phyloP scores from a whole-genome alignment of 2,888 invertebrate genomes.

The Apoda limacodes region DNA sequence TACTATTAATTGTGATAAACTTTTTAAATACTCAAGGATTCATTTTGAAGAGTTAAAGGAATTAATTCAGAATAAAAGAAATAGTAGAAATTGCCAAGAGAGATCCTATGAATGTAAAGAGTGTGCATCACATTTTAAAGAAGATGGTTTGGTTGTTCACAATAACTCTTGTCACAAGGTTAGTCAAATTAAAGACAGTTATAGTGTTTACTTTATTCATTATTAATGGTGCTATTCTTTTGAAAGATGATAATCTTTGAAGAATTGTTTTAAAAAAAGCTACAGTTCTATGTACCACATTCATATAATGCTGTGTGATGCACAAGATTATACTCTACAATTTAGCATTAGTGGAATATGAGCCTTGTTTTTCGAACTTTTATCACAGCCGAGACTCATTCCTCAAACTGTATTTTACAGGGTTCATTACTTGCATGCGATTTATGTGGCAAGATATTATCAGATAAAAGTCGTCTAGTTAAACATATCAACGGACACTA shows the following conservation, averaged over 20 bases:
- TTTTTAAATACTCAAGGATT: no score
- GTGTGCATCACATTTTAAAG: conserved; percentile 21
- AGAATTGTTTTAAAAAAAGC: no score
- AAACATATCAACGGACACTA: conserved; percentile 23
- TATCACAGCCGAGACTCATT: no score
- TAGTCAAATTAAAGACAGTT: no score
- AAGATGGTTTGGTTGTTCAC: conserved; percentile 11
- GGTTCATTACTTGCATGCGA: conserved; percentile 23
- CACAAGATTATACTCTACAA: neutral
- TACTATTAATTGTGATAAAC: conserved; percentile 19
- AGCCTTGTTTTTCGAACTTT: no score
- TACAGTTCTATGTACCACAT: no score
- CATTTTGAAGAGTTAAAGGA: conserved; percentile 14
- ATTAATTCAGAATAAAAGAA: conserved; percentile 16
- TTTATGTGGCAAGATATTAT: conserved; percentile 20
- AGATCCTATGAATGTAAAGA: conserved; percentile 21
- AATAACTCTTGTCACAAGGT: no score
- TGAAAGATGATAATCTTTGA: no score
- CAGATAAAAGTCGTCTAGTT: conserved; percentile 15
- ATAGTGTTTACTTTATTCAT: no score
- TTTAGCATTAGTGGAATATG: neutral
- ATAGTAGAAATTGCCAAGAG: conserved; percentile 17
- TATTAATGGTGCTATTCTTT: no score
- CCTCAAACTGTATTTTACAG: no score
- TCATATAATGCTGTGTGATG: neutral